A percentile compares a stretch with the other conserved stretches of the same genome.
These are phyloP conservation scores for Neodiprion virginianus DNA, from an alignment of 1,140 invertebrate genomes.

Conservation along the genomic window DNA sequence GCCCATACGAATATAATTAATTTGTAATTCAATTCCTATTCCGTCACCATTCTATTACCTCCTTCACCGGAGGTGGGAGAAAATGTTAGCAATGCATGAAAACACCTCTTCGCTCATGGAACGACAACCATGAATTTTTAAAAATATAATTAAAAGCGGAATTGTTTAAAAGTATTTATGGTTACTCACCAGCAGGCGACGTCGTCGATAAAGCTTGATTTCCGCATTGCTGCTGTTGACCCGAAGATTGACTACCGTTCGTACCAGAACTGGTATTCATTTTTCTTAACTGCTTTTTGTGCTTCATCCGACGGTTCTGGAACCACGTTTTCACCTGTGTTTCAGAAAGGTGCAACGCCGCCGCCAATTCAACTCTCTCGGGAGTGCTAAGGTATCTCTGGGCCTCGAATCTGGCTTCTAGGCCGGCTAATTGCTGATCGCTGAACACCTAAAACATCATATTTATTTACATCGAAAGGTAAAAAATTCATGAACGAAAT, in stretches of 20 bases:
- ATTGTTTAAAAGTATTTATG: too few species aligned
- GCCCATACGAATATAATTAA: too few species aligned
- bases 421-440: constrained; percentile 92
- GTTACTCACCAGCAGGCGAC: constrained; percentile 50
- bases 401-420: constrained; percentile 94
- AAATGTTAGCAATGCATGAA: too few species aligned
- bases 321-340: constrained; percentile 99
- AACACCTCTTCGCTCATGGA: too few species aligned
- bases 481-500: not conserved
- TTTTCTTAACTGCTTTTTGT: constrained; percentile 92
- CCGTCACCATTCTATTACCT: too few species aligned
- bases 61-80: too few species aligned
- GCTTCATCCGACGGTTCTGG: constrained; percentile 96
- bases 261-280: constrained; percentile 63
- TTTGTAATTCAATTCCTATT: too few species aligned
- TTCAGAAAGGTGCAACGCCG: constrained; percentile 90
- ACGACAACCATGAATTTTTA: too few species aligned
- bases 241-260: constrained; percentile 30
- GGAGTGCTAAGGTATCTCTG: constrained; percentile 97
- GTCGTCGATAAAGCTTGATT: constrained; percentile 44
- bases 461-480: not conserved
- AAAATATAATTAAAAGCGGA: too few species aligned
- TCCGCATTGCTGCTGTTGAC: constrained; percentile 36
- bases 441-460: constrained; percentile 78
- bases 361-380: constrained; percentile 93